These are phyloP conservation scores for Apis cerana DNA, from an alignment of 1,140 invertebrate species.

Conservation along the genomic window DNA sequence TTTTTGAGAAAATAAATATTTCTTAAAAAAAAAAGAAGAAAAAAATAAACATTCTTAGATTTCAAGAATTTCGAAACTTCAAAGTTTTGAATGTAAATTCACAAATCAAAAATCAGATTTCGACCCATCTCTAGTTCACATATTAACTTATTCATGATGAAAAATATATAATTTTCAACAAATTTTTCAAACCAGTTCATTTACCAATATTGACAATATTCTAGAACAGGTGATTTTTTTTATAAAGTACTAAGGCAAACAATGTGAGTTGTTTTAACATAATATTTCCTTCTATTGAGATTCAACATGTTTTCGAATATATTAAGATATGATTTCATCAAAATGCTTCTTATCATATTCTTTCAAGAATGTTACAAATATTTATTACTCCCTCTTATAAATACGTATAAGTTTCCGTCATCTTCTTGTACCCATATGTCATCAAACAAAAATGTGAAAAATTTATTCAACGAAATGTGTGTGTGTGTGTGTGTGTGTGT, in stretches of 20 bases:
- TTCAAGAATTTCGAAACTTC: no score
- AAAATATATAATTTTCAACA: constrained; percentile 8
- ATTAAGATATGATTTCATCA: constrained; percentile 13
- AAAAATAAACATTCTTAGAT: no score
- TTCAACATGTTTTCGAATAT: constrained; percentile 26
- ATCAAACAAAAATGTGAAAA: neutral
- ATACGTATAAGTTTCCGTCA: constrained; percentile 39
- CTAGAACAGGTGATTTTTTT: constrained; percentile 1
- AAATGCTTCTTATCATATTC: constrained; percentile 12
- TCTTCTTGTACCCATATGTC: constrained; percentile 15
- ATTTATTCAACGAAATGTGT: neutral
- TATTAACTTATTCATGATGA: constrained; percentile 9
- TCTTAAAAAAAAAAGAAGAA: no score
- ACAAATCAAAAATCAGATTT: no score
- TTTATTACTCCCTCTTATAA: neutral
- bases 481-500: no score
- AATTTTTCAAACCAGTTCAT: neutral
- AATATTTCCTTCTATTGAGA: constrained; percentile 26
- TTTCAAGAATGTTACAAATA: constrained; percentile 23
- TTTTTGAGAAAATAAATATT: no score
- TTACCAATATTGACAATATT: constrained; percentile 1
- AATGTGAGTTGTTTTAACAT: constrained; percentile 17
- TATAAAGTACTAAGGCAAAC: constrained; percentile 13
- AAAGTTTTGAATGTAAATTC: no score
- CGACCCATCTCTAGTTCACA: no score